phyloP scores from a whole-genome alignment of 2,113 vertebrate genomes.

The Terrapene triunguis region DNA sequence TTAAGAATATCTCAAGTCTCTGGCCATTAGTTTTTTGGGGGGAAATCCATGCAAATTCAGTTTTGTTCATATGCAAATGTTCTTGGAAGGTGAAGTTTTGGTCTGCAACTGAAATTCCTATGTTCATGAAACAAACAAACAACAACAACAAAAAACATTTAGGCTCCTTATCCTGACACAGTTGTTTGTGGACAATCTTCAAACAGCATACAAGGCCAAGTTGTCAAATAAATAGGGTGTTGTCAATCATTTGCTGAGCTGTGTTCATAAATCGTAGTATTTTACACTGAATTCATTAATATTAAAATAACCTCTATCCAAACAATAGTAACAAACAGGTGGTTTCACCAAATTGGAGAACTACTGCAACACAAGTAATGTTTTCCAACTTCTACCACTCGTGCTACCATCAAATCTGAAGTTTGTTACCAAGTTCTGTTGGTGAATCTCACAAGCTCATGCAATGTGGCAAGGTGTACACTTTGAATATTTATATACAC shows the following conservation, averaged over 20 bases:
- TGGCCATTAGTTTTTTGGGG: not conserved
- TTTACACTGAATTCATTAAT: not conserved
- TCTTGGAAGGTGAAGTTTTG: not conserved
- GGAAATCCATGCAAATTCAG: not conserved
- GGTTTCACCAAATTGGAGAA: not conserved
- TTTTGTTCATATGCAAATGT: not conserved
- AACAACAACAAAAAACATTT: no score
- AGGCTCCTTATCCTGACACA: no score
- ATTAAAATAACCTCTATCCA: not conserved
- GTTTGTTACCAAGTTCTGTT: not conserved
- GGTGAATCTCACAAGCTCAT: not conserved
- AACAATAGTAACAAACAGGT: not conserved
- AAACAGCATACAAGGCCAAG: not conserved
- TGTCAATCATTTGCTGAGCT: not conserved
- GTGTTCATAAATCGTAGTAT: not conserved
- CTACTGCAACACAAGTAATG: not conserved
- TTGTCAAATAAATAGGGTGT: not conserved
- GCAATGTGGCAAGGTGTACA: not conserved
- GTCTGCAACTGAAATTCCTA: not conserved
- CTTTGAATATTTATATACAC: not conserved
- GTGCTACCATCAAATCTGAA: not conserved
- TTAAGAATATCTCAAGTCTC: not conserved
- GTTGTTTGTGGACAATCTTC: not conserved
- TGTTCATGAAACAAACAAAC: no score
- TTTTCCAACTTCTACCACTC: not conserved